A percentile compares a stretch with the other conserved stretches of the same genome.
Conservation (phyloP, 2,113 vertebrate species). For the Brachyistius frenatus region DNA sequence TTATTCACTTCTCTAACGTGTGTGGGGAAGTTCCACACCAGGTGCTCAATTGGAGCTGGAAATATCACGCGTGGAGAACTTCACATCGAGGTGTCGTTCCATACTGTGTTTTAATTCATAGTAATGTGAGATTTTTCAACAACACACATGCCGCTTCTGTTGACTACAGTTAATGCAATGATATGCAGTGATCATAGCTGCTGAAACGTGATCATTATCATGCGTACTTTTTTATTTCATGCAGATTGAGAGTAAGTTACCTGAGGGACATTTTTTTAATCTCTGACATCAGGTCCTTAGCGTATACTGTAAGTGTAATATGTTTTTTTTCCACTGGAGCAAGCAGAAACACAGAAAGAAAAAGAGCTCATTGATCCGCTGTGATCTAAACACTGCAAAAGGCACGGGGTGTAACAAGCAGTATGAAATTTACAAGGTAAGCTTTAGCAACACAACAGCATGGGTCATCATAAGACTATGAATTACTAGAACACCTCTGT, state of each 20-base stretch:
- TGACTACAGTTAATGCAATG: background rate
- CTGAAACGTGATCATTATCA: constrained; percentile 4
- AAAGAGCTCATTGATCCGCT: constrained; percentile 66
- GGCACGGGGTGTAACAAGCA: constrained; percentile 61
- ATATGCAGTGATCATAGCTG: background rate
- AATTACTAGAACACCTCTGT: constrained; percentile 75
- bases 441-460: constrained; percentile 70
- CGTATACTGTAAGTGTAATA: no score
- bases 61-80: background rate
- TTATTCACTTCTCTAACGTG: constrained; percentile 34
- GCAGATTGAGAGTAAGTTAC: background rate
- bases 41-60: background rate
- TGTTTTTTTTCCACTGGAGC: constrained; percentile 17
- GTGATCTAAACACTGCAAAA: constrained; percentile 64
- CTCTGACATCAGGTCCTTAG: constrained; percentile 16
- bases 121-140: background rate
- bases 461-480: constrained; percentile 76
- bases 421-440: constrained; percentile 74
- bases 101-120: background rate
- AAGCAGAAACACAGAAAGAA: constrained; percentile 35
- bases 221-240: background rate
- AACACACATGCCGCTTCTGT: background rate
- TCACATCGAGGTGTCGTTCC: background rate
- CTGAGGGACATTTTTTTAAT: constrained; percentile 16
- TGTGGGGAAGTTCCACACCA: background rate